Percentiles rank a stretch among this genome's conserved stretches.
Evolutionary conservation across 2,888 invertebrate genomes (phyloP).

Genomic region (Kuschelorhynchus macadamiae): DNA sequence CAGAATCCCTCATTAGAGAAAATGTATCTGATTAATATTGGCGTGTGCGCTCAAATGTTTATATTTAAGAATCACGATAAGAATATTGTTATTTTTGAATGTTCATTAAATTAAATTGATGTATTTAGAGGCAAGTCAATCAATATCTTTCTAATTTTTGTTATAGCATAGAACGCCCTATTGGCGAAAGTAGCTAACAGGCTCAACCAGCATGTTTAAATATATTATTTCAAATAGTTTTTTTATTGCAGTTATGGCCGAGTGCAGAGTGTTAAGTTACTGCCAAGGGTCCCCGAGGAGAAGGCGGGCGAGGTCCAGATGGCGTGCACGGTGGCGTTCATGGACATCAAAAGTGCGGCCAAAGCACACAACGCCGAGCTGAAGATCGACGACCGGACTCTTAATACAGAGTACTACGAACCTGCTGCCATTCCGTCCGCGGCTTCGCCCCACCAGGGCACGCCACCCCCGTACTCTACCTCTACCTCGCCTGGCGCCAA

Average conservation of each 20-base stretch:
- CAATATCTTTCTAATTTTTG: too few species aligned
- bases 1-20: too few species aligned
- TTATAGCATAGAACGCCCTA: too few species aligned
- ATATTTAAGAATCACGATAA: too few species aligned
- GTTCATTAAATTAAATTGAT: too few species aligned
- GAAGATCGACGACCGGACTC: slow-evolving; percentile 87
- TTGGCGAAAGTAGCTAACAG: too few species aligned
- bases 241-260: slow-evolving; percentile 87
- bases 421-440: slow-evolving; percentile 82
- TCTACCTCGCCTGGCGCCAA: slow-evolving; percentile 74
- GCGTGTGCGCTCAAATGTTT: too few species aligned
- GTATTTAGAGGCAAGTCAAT: too few species aligned
- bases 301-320: slow-evolving; percentile 75
- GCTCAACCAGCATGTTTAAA: too few species aligned
- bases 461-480: slow-evolving; percentile 72
- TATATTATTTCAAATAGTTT: too few species aligned
- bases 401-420: slow-evolving; percentile 94
- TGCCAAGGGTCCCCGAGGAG: slow-evolving; percentile 75
- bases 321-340: slow-evolving; percentile 94
- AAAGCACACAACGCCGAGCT: slow-evolving; percentile 92
- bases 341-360: slow-evolving; percentile 96
- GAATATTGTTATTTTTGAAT: too few species aligned
- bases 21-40: too few species aligned
- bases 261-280: slow-evolving; percentile 96
- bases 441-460: slow-evolving; percentile 69